Conservation (phyloP, 2,797 vertebrate genomes). For the Halcyon smyrnensis region DNA sequence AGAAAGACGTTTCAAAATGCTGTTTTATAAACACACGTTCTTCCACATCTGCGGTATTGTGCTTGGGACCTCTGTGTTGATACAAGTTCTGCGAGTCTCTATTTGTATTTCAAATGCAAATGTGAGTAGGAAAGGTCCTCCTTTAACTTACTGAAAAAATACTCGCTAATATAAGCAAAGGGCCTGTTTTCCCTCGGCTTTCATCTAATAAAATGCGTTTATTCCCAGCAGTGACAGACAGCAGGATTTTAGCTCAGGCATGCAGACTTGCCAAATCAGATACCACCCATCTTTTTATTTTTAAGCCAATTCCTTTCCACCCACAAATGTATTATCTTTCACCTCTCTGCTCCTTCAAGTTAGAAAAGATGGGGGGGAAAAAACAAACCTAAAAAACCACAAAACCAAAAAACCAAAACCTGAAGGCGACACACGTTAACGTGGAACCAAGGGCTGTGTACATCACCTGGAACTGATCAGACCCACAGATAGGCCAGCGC, state of each 20-base stretch:
- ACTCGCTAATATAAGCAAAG: not conserved
- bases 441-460: not conserved
- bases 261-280: constrained; percentile 20
- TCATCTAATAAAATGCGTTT: constrained; percentile 9
- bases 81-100: not conserved
- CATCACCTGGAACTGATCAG: not conserved
- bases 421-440: not conserved
- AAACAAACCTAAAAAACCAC: not conserved
- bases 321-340: constrained; percentile 29
- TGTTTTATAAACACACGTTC: not conserved
- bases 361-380: not conserved
- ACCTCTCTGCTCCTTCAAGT: not conserved
- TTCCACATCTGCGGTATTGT: constrained; percentile 17
- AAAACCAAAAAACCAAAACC: not conserved
- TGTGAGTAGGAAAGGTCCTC: not conserved
- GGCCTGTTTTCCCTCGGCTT: not conserved
- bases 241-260: not conserved
- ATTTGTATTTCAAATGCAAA: constrained; percentile 13
- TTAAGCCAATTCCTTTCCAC: constrained; percentile 18
- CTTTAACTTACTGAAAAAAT: not conserved
- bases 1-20: constrained; percentile 1
- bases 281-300: constrained; percentile 47
- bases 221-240: not conserved
- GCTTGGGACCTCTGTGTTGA: constrained; percentile 34
- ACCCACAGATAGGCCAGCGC: not conserved